These are phyloP conservation scores for Apamea monoglypha DNA, from an alignment of 2,888 invertebrate species.

Conservation along the genomic window DNA sequence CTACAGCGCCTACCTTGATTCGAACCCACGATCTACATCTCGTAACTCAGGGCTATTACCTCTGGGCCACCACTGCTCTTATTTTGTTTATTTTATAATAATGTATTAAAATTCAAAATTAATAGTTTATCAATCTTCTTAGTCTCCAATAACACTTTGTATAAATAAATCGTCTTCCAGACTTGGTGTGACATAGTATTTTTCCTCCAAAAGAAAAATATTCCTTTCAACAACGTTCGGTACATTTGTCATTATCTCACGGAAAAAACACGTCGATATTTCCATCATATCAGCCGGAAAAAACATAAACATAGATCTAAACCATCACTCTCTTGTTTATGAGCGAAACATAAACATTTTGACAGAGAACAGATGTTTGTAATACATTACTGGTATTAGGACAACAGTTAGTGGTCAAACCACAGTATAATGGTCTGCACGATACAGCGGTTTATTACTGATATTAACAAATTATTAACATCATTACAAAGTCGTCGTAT, in stretches of 20 bases:
- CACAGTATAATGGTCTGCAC: neutral
- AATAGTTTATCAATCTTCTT: neutral
- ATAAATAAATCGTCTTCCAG: neutral
- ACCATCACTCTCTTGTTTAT: slow-evolving; percentile 54
- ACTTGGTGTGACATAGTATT: slow-evolving; percentile 10
- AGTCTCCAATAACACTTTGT: neutral
- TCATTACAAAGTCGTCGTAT: neutral
- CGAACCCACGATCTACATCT: too few species aligned
- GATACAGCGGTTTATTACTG: slow-evolving; percentile 9
- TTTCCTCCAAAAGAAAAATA: slow-evolving; percentile 4
- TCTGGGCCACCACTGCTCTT: too few species aligned
- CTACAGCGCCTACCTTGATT: too few species aligned
- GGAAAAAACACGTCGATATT: slow-evolving; percentile 61
- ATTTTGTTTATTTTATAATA: neutral
- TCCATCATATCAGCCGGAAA: slow-evolving; percentile 62
- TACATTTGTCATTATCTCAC: slow-evolving; percentile 54
- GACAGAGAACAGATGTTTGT: slow-evolving; percentile 44
- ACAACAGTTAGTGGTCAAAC: slow-evolving; percentile 20
- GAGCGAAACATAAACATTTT: slow-evolving; percentile 47
- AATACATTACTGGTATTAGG: slow-evolving; percentile 30
- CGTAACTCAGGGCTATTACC: too few species aligned
- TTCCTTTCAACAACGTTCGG: slow-evolving; percentile 24
- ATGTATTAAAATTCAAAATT: neutral
- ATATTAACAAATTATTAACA: slow-evolving; percentile 3
- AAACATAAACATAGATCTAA: slow-evolving; percentile 61